A percentile compares a stretch with the other conserved stretches of the same genome.
These are phyloP conservation scores for Labeo rohita DNA, from an alignment of 2,113 vertebrate species.

Conservation along the genomic window DNA sequence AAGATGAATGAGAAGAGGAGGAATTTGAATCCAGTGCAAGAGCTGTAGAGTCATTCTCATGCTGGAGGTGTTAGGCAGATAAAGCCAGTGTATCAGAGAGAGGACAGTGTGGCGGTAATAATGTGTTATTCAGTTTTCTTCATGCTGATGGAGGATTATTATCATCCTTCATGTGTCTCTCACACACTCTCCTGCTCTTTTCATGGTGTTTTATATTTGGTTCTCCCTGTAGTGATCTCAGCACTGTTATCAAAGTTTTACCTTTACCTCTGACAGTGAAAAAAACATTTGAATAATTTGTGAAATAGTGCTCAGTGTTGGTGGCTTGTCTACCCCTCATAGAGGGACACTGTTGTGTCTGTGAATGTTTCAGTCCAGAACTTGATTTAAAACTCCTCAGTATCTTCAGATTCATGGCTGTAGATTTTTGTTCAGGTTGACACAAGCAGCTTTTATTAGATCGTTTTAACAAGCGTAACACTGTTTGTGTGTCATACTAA, in stretches of 20 bases:
- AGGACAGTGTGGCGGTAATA: not conserved
- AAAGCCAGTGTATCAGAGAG: not conserved
- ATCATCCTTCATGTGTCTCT: not conserved
- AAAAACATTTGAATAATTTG: not conserved
- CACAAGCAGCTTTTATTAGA: not conserved
- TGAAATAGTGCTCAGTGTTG: not conserved
- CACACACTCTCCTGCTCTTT: not conserved
- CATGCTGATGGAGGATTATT: not conserved
- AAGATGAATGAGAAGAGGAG: constrained; percentile 5
- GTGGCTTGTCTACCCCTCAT: not conserved
- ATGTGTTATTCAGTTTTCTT: not conserved
- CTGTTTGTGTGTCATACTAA: not conserved
- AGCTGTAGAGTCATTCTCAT: not conserved
- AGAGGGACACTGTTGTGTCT: not conserved
- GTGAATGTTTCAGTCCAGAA: not conserved
- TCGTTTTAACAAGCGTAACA: not conserved
- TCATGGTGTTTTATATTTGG: not conserved
- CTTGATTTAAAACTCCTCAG: not conserved
- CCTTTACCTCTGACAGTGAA: not conserved
- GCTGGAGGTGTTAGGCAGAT: not conserved
- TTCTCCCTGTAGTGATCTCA: not conserved
- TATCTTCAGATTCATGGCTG: not conserved
- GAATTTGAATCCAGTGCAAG: not conserved
- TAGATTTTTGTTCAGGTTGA: not conserved
- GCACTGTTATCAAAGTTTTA: not conserved